Percentiles rank a stretch among this genome's conserved stretches.
These are phyloP conservation scores for Catharus minimus DNA, from an alignment of 2,113 vertebrate genomes.

Conservation along the genomic window DNA sequence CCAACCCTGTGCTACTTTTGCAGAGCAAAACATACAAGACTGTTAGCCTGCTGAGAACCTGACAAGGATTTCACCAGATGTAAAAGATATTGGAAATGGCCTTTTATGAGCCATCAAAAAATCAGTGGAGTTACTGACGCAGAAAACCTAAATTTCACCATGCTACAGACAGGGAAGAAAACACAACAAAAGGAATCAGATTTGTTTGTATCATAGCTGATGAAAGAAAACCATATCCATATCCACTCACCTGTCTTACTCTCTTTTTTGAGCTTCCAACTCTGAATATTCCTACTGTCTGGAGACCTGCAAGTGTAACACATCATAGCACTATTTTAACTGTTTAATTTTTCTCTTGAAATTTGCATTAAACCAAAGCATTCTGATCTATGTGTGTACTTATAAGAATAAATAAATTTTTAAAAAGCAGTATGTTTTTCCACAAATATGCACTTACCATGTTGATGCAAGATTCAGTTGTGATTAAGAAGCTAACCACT, in stretches of 20 bases:
- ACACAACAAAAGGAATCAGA: neutral
- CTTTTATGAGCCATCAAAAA: neutral
- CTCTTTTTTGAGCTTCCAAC: slow-evolving; percentile 98
- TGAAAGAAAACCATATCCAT: neutral
- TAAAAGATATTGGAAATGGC: neutral
- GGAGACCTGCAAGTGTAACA: slow-evolving; percentile 82
- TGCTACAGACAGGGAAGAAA: neutral
- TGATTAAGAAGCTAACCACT: neutral
- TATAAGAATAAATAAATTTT: neutral
- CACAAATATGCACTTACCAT: neutral
- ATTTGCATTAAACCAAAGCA: neutral
- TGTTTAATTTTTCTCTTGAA: neutral
- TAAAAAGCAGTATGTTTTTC: neutral
- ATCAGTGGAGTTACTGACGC: neutral
- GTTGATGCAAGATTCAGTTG: neutral
- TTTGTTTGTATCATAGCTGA: neutral
- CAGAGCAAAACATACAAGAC: slow-evolving; percentile 20
- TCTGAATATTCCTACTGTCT: slow-evolving; percentile 97
- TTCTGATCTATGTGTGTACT: neutral
- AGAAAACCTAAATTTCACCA: slow-evolving; percentile 16
- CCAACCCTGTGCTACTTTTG: neutral
- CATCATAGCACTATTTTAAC: slow-evolving; percentile 37
- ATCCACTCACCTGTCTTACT: slow-evolving; percentile 91
- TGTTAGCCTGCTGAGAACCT: slow-evolving; percentile 19
- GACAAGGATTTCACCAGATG: neutral